Evolutionary conservation across 1,140 invertebrate species (phyloP).

Genomic region (Zaprionus vittiger): DNA sequence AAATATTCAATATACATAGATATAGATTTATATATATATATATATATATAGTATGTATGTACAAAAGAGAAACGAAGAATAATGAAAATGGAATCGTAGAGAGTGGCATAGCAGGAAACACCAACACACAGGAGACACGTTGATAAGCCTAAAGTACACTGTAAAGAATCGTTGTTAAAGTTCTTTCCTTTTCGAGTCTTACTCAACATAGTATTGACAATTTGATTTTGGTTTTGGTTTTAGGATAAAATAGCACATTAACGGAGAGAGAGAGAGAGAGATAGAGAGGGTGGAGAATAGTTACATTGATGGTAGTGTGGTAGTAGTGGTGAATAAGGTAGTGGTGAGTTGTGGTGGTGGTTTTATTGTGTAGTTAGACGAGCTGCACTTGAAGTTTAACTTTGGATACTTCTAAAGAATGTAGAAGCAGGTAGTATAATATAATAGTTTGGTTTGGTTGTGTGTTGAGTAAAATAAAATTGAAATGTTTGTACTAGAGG

Average conservation of each 20-base stretch:
- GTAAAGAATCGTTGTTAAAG: slow-evolving; percentile 70
- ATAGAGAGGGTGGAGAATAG: slow-evolving; percentile 48
- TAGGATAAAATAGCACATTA: slow-evolving; percentile 61
- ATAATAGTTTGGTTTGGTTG: slow-evolving; percentile 55
- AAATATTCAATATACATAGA: slow-evolving; percentile 5
- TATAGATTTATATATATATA: slow-evolving; percentile 1
- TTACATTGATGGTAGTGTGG: slow-evolving; percentile 64
- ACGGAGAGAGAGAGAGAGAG: slow-evolving; percentile 49
- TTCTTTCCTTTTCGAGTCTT: slow-evolving; percentile 49
- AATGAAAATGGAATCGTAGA: slow-evolving; percentile 47
- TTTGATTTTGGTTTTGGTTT: slow-evolving; percentile 31
- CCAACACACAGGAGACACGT: slow-evolving; percentile 66
- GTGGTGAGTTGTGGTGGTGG: slow-evolving; percentile 36
- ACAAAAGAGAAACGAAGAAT: slow-evolving; percentile 36
- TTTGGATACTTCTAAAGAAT: slow-evolving; percentile 74
- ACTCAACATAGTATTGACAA: slow-evolving; percentile 5
- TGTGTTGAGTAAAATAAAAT: slow-evolving; percentile 53
- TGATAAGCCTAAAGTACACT: slow-evolving; percentile 74
- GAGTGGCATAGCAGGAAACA: slow-evolving; percentile 47
- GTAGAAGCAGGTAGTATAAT: slow-evolving; percentile 76
- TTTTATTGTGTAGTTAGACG: slow-evolving; percentile 52
- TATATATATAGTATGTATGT: slow-evolving; percentile 10
- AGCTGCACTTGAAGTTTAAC: slow-evolving; percentile 70
- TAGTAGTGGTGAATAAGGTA: slow-evolving; percentile 20
- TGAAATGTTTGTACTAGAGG: slow-evolving; percentile 57